Evolutionary conservation across 2,888 invertebrate genomes (phyloP).

Genomic region (Drosophila maculinotata): DNA sequence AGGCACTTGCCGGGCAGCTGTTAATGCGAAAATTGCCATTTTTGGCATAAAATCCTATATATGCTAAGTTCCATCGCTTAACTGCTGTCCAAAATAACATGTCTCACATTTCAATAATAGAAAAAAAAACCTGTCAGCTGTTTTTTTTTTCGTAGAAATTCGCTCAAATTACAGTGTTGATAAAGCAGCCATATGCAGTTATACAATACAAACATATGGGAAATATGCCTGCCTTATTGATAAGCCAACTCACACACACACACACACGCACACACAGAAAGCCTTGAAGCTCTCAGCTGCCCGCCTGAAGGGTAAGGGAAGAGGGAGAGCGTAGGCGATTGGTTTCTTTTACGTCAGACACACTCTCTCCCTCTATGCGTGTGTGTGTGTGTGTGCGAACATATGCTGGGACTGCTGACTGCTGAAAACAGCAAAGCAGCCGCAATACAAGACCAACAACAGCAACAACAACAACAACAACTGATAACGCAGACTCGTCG

Average conservation of each 20-base stretch:
- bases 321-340: constrained; percentile 26
- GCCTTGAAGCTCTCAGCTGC: constrained; percentile 64
- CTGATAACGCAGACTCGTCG: constrained; percentile 43
- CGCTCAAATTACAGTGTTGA: constrained; percentile 23
- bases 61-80: not conserved
- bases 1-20: constrained; percentile 60
- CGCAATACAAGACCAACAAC: too few species aligned
- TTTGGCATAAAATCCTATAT: constrained; percentile 17
- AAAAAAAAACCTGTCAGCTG: constrained; percentile 58
- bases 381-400: constrained; percentile 40
- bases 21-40: constrained; percentile 25
- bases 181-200: constrained; percentile 39
- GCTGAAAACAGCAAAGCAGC: constrained; percentile 11
- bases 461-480: not conserved
- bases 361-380: not conserved
- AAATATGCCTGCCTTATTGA: constrained; percentile 50
- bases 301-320: constrained; percentile 1
- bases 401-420: constrained; percentile 59
- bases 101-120: not conserved
- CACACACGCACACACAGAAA: constrained; percentile 15
- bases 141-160: constrained; percentile 35
- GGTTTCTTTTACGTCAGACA: constrained; percentile 49
- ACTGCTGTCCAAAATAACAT: constrained; percentile 5
- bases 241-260: constrained; percentile 40
- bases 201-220: constrained; percentile 62